These are phyloP conservation scores for Cheilosia pagana DNA, from an alignment of 2,888 invertebrate species.

Conservation along the genomic window DNA sequence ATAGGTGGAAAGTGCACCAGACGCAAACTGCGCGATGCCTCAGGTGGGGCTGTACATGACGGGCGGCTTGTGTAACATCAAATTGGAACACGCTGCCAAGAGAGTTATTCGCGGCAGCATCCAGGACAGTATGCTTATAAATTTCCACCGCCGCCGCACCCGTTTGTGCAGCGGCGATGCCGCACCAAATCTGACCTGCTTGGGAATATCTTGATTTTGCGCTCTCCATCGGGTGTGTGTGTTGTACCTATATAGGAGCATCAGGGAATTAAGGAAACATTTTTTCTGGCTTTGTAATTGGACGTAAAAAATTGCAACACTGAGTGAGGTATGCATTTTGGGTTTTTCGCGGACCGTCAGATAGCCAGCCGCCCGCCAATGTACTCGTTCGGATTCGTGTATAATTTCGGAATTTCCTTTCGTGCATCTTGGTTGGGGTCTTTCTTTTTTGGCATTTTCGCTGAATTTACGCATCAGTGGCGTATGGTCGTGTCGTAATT, in stretches of 20 bases:
- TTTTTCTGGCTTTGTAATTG: constrained; percentile 74
- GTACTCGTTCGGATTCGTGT: constrained; percentile 59
- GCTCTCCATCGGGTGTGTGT: constrained; percentile 46
- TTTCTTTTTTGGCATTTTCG: constrained; percentile 47
- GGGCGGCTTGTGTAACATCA: constrained; percentile 71
- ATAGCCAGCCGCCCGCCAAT: constrained; percentile 38
- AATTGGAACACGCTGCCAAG: constrained; percentile 72
- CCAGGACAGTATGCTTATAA: constrained; percentile 70
- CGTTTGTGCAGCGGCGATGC: constrained; percentile 43
- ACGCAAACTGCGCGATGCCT: constrained; percentile 45
- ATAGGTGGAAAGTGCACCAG: constrained; percentile 70
- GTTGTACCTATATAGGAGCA: no score
- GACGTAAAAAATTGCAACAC: constrained; percentile 70
- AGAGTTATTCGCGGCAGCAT: constrained; percentile 65
- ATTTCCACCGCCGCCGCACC: constrained; percentile 67
- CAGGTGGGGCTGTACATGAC: constrained; percentile 73
- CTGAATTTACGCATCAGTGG: constrained; percentile 73
- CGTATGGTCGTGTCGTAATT: constrained; percentile 74
- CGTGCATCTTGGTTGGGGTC: constrained; percentile 57
- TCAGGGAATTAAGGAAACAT: constrained; percentile 66
- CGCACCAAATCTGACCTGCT: constrained; percentile 75
- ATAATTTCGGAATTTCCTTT: constrained; percentile 71
- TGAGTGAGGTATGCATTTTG: constrained; percentile 55
- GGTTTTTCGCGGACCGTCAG: constrained; percentile 26
- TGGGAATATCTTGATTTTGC: constrained; percentile 72